phyloP scores from a whole-genome alignment of 2,797 vertebrate genomes.

The Helarctos malayanus region DNA sequence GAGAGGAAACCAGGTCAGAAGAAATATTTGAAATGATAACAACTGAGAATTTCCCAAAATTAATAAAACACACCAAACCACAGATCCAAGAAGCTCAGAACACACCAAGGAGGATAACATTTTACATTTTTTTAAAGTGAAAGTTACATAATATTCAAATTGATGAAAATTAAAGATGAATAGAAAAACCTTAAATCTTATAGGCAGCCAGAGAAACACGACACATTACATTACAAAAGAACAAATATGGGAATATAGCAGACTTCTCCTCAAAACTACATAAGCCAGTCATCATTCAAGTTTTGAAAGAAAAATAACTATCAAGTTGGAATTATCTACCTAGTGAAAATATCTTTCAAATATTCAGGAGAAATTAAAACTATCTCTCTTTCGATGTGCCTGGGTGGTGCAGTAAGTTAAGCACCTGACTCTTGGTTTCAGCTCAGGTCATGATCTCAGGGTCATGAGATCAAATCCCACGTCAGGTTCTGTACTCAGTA shows the following conservation, averaged over 20 bases:
- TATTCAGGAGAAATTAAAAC: neutral
- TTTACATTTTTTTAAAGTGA: neutral
- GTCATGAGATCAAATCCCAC: neutral
- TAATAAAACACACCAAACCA: conserved; percentile 47
- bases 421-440: neutral
- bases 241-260: neutral
- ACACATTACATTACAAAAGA: neutral
- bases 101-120: neutral
- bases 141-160: conserved; percentile 1
- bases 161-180: conserved; percentile 59
- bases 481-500: neutral
- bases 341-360: conserved; percentile 36
- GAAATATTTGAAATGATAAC: conserved; percentile 45
- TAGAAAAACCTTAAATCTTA: conserved; percentile 50
- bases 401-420: neutral
- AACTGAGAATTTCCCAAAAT: neutral
- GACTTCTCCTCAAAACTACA: neutral
- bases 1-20: conserved; percentile 1
- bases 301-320: neutral
- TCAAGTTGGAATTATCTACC: neutral
- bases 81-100: conserved; percentile 9
- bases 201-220: conserved; percentile 24
- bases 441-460: neutral
- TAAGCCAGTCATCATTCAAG: neutral
- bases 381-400: neutral